Base-by-base conservation (phyloP, 2,888 invertebrate species). In the Spilosoma lubricipeda region DNA sequence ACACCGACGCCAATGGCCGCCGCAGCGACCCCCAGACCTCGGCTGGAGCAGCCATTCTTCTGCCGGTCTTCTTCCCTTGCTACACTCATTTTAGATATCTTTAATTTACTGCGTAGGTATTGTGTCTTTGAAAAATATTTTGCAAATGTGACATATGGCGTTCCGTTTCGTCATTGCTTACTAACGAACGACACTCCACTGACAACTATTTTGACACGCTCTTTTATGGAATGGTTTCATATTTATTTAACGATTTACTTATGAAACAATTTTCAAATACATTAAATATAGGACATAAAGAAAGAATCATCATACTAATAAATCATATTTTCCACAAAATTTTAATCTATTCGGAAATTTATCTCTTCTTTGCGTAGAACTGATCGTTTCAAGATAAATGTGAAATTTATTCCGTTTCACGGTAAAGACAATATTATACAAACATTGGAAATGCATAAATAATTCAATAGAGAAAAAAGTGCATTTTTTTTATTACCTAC, bases 1-100 rank as follows among this genome's bases (percentile, higher is more conserved):
- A 95, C 92, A 0, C 95, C 94, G 71, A 94, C 93, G 78, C 95
- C 94, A 77, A 95, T 89, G 0, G 94, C 95, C 74, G 94, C 93
- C 27, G 93, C 94, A 67, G 94, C 95, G 2, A 94, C 81, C 7
- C 93, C 95, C 0, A 94, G 82, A 0, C 95, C 95, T 70, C 93
- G 92, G 86, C 91, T 90, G 78, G 93, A 79, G 84, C 94, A 92
- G 76, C 77, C 88, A 65, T 88, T 92, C 77, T 93, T 93, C 72
- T 90, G 85, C 33, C 88, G 83, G 59, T 94, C 93, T 79, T 94
- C 93, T 75, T 94, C 92, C 63, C 93, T 92, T 39, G 73, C 67
- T 23, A 91, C 88, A 87, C 92, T 94, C 95, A 95, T 95, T 85
- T 84, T 73, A 33, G 1, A 45, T 59, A 67, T 70, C n/a, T 70